phyloP scores from a whole-genome alignment of 2,888 invertebrate genomes.

The Ormyrus rosae region DNA sequence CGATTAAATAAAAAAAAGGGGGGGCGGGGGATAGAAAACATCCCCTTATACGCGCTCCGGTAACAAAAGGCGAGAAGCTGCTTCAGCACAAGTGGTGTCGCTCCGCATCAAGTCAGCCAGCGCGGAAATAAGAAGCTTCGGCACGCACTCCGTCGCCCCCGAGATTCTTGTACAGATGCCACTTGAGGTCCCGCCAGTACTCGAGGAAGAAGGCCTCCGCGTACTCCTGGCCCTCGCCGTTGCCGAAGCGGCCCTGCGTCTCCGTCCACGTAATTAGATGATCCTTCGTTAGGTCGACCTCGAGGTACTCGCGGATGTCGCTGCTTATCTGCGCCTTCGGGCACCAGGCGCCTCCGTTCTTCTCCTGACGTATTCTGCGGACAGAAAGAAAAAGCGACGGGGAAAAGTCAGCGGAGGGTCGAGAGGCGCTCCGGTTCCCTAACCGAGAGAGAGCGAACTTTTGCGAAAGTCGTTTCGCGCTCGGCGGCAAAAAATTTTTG shows the following conservation, averaged over 20 bases:
- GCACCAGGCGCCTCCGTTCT: constrained; percentile 95
- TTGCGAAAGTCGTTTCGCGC: too few relatives aligned
- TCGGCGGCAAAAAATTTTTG: too few relatives aligned
- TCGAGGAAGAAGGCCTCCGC: constrained; percentile 90
- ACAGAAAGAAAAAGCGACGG: background rate
- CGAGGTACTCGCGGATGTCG: constrained; percentile 87
- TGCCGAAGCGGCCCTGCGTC: constrained; percentile 94
- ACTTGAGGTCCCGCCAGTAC: constrained; percentile 85
- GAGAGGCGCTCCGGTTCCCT: background rate
- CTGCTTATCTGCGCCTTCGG: constrained; percentile 88
- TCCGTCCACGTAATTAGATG: constrained; percentile 90
- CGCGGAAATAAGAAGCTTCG: background rate
- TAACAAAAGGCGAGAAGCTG: too few relatives aligned
- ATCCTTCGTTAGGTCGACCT: constrained; percentile 85
- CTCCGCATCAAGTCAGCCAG: background rate
- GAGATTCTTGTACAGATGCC: constrained; percentile 88
- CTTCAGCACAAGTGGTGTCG: too few relatives aligned
- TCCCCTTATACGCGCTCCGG: too few relatives aligned
- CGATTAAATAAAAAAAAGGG: too few relatives aligned
- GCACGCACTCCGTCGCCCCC: constrained; percentile 84
- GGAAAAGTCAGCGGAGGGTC: background rate
- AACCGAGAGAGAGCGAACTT: background rate
- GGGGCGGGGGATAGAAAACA: too few relatives aligned
- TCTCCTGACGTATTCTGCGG: constrained; percentile 85
- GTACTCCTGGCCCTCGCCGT: constrained; percentile 92